Percentiles rank a stretch among this genome's conserved stretches.
These are phyloP conservation scores for Tolmerus cingulatus DNA, from an alignment of 2,888 invertebrate genomes.

Conservation along the genomic window DNA sequence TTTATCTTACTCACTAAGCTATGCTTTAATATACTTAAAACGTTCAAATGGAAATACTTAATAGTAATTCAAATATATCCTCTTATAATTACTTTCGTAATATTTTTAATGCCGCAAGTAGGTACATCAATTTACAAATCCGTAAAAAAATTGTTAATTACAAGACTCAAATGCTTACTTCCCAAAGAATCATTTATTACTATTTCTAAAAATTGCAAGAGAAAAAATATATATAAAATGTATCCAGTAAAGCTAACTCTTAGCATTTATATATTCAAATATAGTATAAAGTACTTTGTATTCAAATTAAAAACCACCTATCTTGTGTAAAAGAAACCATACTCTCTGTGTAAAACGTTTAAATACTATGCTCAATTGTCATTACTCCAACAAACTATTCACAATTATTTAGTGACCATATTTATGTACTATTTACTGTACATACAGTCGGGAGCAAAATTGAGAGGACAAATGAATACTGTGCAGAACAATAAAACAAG, in stretches of 20 bases:
- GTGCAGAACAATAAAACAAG: no score
- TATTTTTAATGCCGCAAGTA: not conserved
- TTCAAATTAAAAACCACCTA: not conserved
- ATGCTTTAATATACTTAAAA: no score
- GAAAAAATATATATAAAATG: not conserved
- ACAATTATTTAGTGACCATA: not conserved
- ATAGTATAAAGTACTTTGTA: not conserved
- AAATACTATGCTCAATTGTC: not conserved
- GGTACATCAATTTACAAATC: not conserved
- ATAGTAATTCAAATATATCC: not conserved
- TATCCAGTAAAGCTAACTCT: not conserved
- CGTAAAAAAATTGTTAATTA: not conserved
- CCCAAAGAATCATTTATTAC: not conserved
- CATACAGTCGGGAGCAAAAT: no score
- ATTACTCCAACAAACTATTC: not conserved
- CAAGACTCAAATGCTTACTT: not conserved
- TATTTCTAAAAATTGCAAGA: not conserved
- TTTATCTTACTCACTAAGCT: no score
- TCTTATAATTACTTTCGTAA: not conserved
- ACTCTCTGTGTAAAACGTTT: not conserved
- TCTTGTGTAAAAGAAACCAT: constrained; percentile 10
- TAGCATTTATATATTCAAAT: not conserved
- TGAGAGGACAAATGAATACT: no score
- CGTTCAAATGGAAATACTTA: no score
- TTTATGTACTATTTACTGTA: not conserved